Base-by-base conservation (phyloP, 1,140 invertebrate species). In the Magallana angulata region DNA sequence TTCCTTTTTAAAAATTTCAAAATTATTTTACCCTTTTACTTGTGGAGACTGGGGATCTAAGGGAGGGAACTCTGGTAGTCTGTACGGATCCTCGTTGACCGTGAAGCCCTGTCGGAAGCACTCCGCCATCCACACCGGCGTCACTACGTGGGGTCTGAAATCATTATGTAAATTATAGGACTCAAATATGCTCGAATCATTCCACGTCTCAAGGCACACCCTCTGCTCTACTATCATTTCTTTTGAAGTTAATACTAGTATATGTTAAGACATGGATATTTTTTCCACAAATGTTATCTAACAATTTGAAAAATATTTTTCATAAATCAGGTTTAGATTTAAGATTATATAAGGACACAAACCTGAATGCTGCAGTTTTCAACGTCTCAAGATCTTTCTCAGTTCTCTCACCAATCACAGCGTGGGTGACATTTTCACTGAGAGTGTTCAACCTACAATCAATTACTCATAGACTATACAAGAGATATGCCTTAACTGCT, bases 341-440 rank as follows among this genome's bases (percentile, higher is more conserved):
- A 48, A 48, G 36, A 14, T 57, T 14, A 57, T 3, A 86, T 14
- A 9, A 68, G 5, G 36, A 48, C n/a, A 14, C 83, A 85, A 84
- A 93, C 92, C 91, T 91, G 84, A 88, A 91, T 64, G 86, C 57
- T 64, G 88, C 85, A 11, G 90, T 62, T 76, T 91, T 92, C 3
- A 95, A 82, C 30, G 86, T 83, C n/a, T 94, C 87, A 3, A 94
- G 89, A 64, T 95, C 91, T 64, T 91, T 90, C 16, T 92, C 90
- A 82, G 92, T 88, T 24, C 89, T 89, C 62, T 97, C 96, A 1
- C 97, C 97, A 30, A 97, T 95, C 36, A 98, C 96, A 57, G 97
- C 96, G 94, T 98, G 98, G 0, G 97, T 97, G 6, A 98, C 96
- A 90, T 96, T 96, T 83, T 97, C 97, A 89, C 96, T 96, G 83